phyloP scores from a whole-genome alignment of 1,140 invertebrate species.

The Cotesia chilonis region DNA sequence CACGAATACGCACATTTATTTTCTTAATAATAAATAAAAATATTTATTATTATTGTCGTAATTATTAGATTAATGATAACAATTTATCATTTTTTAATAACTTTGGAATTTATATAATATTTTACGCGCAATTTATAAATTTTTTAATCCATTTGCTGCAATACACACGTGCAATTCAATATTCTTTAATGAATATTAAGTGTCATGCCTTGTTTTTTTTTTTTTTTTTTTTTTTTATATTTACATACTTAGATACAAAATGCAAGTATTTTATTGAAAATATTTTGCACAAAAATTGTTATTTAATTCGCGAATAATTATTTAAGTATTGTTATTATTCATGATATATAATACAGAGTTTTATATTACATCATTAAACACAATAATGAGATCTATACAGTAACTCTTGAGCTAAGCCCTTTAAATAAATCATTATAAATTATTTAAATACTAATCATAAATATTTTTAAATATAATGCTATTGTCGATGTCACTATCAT shows the following conservation, averaged over 20 bases:
- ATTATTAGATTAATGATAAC: background rate
- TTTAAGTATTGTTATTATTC: background rate
- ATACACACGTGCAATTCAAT: conserved; percentile 7
- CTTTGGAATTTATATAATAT: background rate
- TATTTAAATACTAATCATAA: conserved; percentile 26
- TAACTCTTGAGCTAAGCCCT: background rate
- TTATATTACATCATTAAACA: background rate
- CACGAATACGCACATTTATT: conserved; percentile 15
- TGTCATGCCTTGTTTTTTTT: background rate
- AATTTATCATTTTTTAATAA: background rate
- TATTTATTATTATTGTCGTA: background rate
- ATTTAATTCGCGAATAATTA: background rate
- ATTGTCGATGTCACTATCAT: conserved; percentile 40
- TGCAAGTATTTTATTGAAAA: background rate
- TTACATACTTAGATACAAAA: background rate
- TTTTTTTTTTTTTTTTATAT: too few species aligned
- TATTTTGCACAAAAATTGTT: conserved; percentile 1
- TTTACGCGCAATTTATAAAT: background rate
- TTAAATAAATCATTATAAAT: conserved; percentile 22
- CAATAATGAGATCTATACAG: background rate
- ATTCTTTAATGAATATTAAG: background rate
- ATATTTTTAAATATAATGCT: conserved; percentile 29
- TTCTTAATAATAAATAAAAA: background rate
- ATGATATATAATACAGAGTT: background rate
- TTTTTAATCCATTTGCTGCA: background rate